Base-by-base conservation (phyloP, 2,797 vertebrate species). In the Hydrolagus colliei region DNA sequence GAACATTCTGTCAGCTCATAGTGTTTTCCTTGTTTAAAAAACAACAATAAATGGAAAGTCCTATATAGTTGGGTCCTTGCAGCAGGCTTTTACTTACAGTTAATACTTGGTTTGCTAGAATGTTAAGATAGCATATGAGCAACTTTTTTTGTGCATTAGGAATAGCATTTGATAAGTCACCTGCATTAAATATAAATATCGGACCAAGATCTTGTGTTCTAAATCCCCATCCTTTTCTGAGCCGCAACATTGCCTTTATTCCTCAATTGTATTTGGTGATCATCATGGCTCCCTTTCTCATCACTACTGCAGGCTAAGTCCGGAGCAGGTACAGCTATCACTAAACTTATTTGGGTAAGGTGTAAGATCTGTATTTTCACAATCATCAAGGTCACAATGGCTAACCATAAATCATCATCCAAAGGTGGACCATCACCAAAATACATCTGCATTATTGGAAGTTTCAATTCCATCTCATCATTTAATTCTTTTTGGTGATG, bases 301-400 rank as follows among this genome's bases (percentile, higher is more conserved):
- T 84, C 79, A 84, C 65, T 84, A 84, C 79, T 41, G 71, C 79
- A 84, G 79, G 79, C 16, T 20, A 84, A 18, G 65, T 84, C 32
- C 65, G 79, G 79, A 84, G 79, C 79, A 84, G 71, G 79, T 84
- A 84, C 63, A 84, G 79, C 79, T 84, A 84, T 84, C 79, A 84
- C 79, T 84, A 84, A 84, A 84, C 71, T 84, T 84, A 84, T 84
- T 84, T 84, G 79, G 79, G 79, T 84, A 84, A 84, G 79, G 79
- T 20, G 79, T 18, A 84, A 84, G 65, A 84, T 84, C 79, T 84
- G 79, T 67, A 84, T 84, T 84, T 84, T 41, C 65, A 4, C 65
- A 84, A 84, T 5, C 32, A 84, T 52, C 18, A 68, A 68, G 65
- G 79, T 71, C 65, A 71, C 65, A 71, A 35, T 84, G 79, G 79